phyloP scores from a whole-genome alignment of 2,113 vertebrate species.

The Neodon shergylaensis region DNA sequence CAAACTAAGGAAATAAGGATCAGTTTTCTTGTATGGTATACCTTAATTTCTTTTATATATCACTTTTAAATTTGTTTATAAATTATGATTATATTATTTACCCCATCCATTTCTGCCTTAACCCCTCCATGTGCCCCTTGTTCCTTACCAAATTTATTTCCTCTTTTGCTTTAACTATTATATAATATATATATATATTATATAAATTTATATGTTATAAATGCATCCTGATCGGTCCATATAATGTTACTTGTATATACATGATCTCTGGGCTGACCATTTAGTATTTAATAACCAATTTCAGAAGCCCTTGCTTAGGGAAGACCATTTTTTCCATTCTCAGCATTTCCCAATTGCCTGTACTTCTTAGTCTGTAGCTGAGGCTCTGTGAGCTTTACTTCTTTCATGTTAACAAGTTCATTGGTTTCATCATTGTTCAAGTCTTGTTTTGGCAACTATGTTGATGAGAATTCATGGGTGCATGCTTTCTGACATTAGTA shows the following conservation, averaged over 20 bases:
- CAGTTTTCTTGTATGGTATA: not conserved
- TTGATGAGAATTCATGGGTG: not conserved
- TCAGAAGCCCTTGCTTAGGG: no score
- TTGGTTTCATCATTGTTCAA: not conserved
- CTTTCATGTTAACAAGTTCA: no score
- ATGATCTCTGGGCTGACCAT: no score
- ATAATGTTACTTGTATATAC: no score
- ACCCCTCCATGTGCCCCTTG: not conserved
- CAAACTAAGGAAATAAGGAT: not conserved
- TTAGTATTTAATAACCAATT: no score
- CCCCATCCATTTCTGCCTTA: not conserved
- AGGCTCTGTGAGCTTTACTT: no score
- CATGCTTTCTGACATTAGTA: not conserved
- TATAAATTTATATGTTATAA: not conserved
- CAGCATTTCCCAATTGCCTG: no score
- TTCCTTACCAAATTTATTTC: not conserved
- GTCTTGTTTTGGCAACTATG: not conserved
- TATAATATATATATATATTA: not conserved
- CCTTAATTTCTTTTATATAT: not conserved
- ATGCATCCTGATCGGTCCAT: no score
- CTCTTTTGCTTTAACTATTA: not conserved
- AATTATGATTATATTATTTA: not conserved
- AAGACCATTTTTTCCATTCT: no score
- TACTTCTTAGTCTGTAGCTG: no score
- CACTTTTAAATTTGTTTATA: not conserved